phyloP scores from a whole-genome alignment of 2,113 vertebrate genomes.

The Salvelinus fontinalis region DNA sequence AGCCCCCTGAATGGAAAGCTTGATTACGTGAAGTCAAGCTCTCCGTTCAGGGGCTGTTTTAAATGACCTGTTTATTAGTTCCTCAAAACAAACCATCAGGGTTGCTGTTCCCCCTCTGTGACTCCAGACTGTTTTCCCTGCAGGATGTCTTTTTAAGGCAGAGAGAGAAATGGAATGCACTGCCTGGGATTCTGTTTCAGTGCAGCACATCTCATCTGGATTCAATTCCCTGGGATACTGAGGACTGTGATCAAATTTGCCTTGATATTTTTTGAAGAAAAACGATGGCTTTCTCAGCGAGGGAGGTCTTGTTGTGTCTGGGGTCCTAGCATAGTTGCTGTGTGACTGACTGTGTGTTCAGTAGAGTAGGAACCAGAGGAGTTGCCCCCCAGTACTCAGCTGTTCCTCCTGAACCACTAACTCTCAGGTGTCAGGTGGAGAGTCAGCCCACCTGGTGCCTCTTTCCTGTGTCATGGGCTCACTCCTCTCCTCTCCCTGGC shows the following conservation, averaged over 20 bases:
- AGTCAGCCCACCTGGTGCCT: background rate
- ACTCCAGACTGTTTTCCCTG: background rate
- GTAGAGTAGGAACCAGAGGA: background rate
- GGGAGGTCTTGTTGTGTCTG: background rate
- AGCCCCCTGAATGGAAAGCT: background rate
- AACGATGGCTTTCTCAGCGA: background rate
- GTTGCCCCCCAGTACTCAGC: background rate
- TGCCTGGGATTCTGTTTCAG: background rate
- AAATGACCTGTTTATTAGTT: background rate
- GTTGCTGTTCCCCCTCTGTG: background rate
- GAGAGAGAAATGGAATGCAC: slow-evolving; percentile 1
- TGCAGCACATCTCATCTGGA: background rate
- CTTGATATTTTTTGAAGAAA: too few species aligned
- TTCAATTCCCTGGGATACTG: background rate
- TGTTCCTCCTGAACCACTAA: background rate
- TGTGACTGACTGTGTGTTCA: background rate
- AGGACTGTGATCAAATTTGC: background rate
- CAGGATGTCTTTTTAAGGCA: background rate
- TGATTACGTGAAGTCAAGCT: background rate
- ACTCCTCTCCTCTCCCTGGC: slow-evolving; percentile 16
- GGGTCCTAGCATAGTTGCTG: background rate
- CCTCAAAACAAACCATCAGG: background rate
- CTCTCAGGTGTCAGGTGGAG: slow-evolving; percentile 10
- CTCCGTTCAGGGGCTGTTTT: background rate
- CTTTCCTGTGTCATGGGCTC: background rate